Percentiles rank a stretch among this genome's conserved stretches.
phyloP scores from a whole-genome alignment of 2,888 invertebrate species.

The Sminthurinus aureus region DNA sequence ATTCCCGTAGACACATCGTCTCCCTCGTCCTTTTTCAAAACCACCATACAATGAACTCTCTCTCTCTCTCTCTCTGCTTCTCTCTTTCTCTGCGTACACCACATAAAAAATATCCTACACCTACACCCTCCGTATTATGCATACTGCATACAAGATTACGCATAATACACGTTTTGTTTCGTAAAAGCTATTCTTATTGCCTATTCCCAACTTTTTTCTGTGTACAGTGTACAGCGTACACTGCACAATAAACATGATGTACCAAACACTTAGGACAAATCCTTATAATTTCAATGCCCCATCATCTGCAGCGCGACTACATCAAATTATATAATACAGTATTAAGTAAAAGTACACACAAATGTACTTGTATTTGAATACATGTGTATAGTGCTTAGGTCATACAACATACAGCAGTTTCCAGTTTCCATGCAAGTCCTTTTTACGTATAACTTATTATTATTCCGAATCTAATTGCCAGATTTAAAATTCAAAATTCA shows the following conservation, averaged over 20 bases:
- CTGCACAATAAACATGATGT: background rate
- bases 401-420: too few relatives aligned
- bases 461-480: constrained; percentile 4
- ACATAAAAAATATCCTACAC: constrained; percentile 5
- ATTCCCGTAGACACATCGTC: constrained; percentile 40
- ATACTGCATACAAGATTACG: background rate
- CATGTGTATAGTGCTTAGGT: too few relatives aligned
- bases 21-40: constrained; percentile 11
- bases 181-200: background rate
- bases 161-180: background rate
- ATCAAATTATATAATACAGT: too few relatives aligned
- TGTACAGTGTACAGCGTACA: background rate
- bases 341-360: too few relatives aligned
- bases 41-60: constrained; percentile 26
- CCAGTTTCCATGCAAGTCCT: background rate
- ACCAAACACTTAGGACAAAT: too few relatives aligned
- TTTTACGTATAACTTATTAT: background rate
- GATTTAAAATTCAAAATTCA: constrained; percentile 19
- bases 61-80: too few relatives aligned
- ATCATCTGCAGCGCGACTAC: too few relatives aligned
- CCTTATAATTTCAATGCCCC: too few relatives aligned
- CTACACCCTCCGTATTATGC: background rate
- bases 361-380: too few relatives aligned
- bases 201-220: background rate
- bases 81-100: constrained; percentile 33